Conservation (phyloP, 1,140 invertebrate species). For the Lepidotrigona ventralis region DNA sequence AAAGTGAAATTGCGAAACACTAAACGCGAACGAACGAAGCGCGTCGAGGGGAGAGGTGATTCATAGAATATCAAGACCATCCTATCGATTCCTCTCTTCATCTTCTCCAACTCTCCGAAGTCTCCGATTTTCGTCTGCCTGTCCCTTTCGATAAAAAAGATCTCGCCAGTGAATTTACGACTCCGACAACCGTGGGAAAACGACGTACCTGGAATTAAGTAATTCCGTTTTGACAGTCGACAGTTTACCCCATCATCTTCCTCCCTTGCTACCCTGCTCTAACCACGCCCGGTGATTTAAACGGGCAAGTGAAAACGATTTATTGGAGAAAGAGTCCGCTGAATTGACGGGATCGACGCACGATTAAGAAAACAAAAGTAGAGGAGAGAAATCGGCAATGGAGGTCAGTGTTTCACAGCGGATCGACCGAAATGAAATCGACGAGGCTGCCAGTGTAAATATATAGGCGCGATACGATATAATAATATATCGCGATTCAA, state of each 20-base stretch:
- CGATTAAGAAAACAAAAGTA: not conserved
- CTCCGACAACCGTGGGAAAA: not conserved
- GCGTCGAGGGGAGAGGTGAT: conserved; percentile 8
- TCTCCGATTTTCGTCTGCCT: not conserved
- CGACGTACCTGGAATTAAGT: conserved; percentile 33
- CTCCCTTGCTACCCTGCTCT: not conserved
- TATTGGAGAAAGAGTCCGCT: not conserved
- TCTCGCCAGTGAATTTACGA: conserved; percentile 25
- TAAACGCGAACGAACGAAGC: not conserved
- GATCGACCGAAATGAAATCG: not conserved
- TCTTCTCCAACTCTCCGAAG: too few relatives aligned
- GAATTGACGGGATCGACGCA: not conserved
- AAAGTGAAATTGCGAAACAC: not conserved
- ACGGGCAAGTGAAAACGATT: conserved; percentile 29
- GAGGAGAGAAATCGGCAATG: too few relatives aligned
- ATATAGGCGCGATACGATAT: too few relatives aligned
- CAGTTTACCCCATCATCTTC: conserved; percentile 15
- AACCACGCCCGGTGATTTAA: conserved; percentile 10
- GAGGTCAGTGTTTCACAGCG: not conserved
- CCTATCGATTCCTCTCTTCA: not conserved
- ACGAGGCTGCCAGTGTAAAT: too few relatives aligned
- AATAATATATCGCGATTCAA: too few relatives aligned
- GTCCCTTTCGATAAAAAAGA: not conserved
- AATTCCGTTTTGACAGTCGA: conserved; percentile 34
- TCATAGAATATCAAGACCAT: conserved; percentile 23